phyloP scores from a whole-genome alignment of 2,797 vertebrate genomes.

The Linurgus olivaceus region DNA sequence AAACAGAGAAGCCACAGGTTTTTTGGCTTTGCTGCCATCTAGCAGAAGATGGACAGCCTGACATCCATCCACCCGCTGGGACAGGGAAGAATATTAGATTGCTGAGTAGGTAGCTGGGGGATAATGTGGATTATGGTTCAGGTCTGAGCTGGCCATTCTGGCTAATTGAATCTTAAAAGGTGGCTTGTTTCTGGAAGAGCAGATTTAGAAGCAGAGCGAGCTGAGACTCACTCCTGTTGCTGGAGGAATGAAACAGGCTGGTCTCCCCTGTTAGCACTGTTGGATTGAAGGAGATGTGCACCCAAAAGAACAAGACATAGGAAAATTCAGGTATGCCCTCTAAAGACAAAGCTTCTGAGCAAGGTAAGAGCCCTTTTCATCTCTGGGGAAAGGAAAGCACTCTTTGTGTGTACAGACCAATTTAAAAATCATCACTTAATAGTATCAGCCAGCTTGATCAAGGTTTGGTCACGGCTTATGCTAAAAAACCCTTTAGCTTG shows the following conservation, averaged over 20 bases:
- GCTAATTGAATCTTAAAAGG: not conserved
- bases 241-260: not conserved
- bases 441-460: not conserved
- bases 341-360: not conserved
- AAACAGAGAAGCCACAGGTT: not conserved
- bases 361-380: not conserved
- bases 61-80: not conserved
- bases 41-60: not conserved
- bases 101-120: not conserved
- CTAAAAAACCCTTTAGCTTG: not conserved
- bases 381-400: not conserved
- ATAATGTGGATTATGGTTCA: not conserved
- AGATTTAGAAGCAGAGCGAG: not conserved
- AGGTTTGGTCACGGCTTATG: not conserved
- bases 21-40: slow-evolving; percentile 61
- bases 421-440: not conserved
- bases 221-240: not conserved
- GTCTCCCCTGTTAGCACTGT: fast-evolving
- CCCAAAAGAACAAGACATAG: not conserved
- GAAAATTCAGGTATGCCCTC: not conserved
- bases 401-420: not conserved
- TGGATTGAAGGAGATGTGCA: not conserved
- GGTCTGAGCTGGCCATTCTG: not conserved
- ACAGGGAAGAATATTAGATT: not conserved
- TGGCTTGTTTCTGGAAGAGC: not conserved